Base-by-base conservation (phyloP, 2,113 vertebrate species). In the Redunca redunca region DNA sequence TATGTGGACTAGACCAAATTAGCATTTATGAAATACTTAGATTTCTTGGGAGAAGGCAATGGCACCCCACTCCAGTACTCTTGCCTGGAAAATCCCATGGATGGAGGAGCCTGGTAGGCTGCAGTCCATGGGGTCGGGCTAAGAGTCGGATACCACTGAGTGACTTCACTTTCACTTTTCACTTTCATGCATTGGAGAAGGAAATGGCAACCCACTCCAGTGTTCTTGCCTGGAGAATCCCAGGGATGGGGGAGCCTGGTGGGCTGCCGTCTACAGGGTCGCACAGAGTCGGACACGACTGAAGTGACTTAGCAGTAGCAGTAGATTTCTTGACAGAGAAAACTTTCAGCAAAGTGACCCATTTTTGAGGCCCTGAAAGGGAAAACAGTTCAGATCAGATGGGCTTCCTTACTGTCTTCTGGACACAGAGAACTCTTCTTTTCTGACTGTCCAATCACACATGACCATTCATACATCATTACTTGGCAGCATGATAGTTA, bases 11-110 rank as follows among this genome's bases (percentile, higher is more conserved):
- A 6, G 25, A 57, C 28, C 4, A 67, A 55, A 80, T 55, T 60
- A 92, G 28, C 48, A 50, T 85, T 95, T 26, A 82, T 16, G 36
- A 23, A 95, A 52, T 19, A 67, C 19, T 88, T 80, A 50, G 26
- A 78, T 74, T 93, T 64, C 30, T 48, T 88, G 36, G 55, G 55
- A 55, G 55, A 55, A 55, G 55, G 21, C 55, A 55, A 1, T 55
- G 55, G 21, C 55, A 55, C 21, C 55, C 55, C 7, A 55, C 7
- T 55, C 55, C 55, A 55, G 21, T 55, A 55, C 21, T 55, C 55
- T 55, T 55, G 55, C 55, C 21, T 55, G 55, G 55, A 55, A 23
- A 55, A 23, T 55, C 55, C 55, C 55, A 23, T 23, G 55, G 55
- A 55, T 0, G 21, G 55, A 23, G 21, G 55, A 23, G 55, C 55